Evolutionary conservation across 1,140 invertebrate species (phyloP), one percentile per base, ranked within the genome.

Genomic region (Carposina sasakii): DNA sequence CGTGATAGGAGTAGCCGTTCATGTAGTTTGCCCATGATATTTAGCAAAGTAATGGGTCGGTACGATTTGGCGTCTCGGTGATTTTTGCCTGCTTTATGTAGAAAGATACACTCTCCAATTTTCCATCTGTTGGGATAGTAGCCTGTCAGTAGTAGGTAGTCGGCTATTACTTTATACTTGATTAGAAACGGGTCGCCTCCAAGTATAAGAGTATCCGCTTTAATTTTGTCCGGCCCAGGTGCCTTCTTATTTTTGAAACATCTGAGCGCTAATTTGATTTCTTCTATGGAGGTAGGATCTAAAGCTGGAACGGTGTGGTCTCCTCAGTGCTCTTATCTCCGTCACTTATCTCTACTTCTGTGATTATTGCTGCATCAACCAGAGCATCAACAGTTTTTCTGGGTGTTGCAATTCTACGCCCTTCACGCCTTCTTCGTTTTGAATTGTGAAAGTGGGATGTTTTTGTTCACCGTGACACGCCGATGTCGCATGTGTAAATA

Each of bases 101-200:
- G 17, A 21, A 46, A 46, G 3, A 46, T 36, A 17, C 33, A 46
- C n/a, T 46, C 44, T n/a, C 44, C 44, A 4, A 46, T n/a, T 36
- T 46, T 46, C 44, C 30, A 46, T 16, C 31, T 34, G 21, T 36
- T 46, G n/a, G 44, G 44, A 24, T 46, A 46, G 33, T 46, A 46
- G 12, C 44, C 44, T 4, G 44, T 46, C 15, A n/a, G 4, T 13
- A 33, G 31, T 5, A 46, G n/a, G 15, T 46, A 46, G 20, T 46
- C 24, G 8, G 20, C 20, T 20, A 34, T 12, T 24, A 13, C 17
- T 12, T 3, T 20, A 9, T 17, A 20, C 3, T 1, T 19, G 12
- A 3, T 6, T 3, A 19, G 20, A 16, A 46, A 46, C 15, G 31
- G n/a, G 3, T 8, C n/a, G 6, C 44, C 44, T 13, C n/a, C 44